Percentiles rank a stretch among this genome's conserved stretches.
phyloP scores from a whole-genome alignment of 2,113 vertebrate species.

The Lepisosteus osseus region DNA sequence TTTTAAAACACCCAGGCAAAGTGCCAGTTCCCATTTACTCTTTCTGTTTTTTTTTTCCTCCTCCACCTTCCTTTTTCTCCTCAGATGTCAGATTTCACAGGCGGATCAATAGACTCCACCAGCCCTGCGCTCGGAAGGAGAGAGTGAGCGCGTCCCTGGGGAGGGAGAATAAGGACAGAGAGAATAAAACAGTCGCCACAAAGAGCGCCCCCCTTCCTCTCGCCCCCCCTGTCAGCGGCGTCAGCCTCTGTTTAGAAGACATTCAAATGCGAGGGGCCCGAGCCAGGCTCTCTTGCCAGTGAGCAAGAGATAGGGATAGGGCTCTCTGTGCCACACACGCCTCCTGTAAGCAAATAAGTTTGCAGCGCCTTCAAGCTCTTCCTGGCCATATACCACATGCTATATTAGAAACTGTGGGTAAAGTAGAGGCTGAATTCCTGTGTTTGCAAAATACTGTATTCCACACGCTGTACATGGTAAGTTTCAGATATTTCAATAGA shows the following conservation, averaged over 20 bases:
- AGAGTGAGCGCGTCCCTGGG: conserved; percentile 36
- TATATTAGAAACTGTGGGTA: too few relatives aligned
- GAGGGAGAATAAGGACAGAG: conserved; percentile 56
- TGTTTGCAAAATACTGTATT: too few relatives aligned
- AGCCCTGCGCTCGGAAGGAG: conserved; percentile 47
- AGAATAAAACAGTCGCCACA: conserved; percentile 47
- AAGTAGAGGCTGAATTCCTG: too few relatives aligned
- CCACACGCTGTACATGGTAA: too few relatives aligned
- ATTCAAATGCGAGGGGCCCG: conserved; percentile 52
- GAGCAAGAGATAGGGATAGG: conserved; percentile 41
- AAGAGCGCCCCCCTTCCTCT: conserved; percentile 23
- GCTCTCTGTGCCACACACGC: conserved; percentile 19
- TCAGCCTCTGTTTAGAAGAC: conserved; percentile 53
- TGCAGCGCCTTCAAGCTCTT: too few relatives aligned
- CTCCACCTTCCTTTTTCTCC: conserved; percentile 32
- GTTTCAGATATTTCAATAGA: too few relatives aligned
- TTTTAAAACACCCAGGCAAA: conserved; percentile 23
- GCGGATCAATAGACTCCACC: conserved; percentile 60
- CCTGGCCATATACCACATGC: too few relatives aligned
- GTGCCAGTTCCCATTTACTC: conserved; percentile 27
- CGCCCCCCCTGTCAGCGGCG: conserved; percentile 45
- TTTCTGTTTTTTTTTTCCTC: conserved; percentile 18
- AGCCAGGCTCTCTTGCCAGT: conserved; percentile 36
- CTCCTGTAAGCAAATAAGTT: too few relatives aligned
- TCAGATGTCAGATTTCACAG: conserved; percentile 53